Evolutionary conservation across 1,140 invertebrate genomes (phyloP), one percentile per base, ranked within the genome.

Genomic region (Akabosia matsudoensis): DNA sequence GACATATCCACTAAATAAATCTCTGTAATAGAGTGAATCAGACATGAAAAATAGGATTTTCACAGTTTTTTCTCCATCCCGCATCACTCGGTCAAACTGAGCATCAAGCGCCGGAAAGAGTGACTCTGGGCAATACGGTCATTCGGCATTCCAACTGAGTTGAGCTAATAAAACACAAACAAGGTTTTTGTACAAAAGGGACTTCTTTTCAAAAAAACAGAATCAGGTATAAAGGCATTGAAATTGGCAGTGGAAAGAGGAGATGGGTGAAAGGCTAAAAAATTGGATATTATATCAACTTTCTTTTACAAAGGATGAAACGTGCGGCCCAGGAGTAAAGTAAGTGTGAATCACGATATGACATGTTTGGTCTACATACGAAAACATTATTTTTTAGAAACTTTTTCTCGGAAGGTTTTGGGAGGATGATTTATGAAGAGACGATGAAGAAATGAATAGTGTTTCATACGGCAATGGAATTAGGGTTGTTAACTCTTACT

Each of bases 71-170:
- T 76, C 95, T 92, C 85, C 92, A n/a, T 91, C 87, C 54, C 24
- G 13, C 54, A 13, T 67, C 22, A 67, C 10, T 67, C 61, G 31
- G 24, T 67, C 61, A 67, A 31, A 22, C 61, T 67, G 61, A 30
- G 30, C 94, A 96, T 96, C 82, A 96, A 90, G 83, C 93, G 91
- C 85, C 93, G 94, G 88, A 96, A 96, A 77, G 92, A 93, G 84
- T 92, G 91, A 84, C 93, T 95, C 84, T 96, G 94, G 82, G 94
- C 93, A 83, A 96, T 96, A 81, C 90, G 90, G 82, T 94, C 92
- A 26, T 86, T 85, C 31, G 88, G 85, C 73, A 83, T 83, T n/a
- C 86, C 86, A 56, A 87, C 79, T 28, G 85, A 85, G 79, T 86
- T 87, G 31, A 84, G 73, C 82, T 86, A 18, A 45, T 45, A 45